Evolutionary conservation across 1,140 invertebrate species (phyloP), one percentile per base, ranked within the genome.

Genomic region (Aleiodes sp.): DNA sequence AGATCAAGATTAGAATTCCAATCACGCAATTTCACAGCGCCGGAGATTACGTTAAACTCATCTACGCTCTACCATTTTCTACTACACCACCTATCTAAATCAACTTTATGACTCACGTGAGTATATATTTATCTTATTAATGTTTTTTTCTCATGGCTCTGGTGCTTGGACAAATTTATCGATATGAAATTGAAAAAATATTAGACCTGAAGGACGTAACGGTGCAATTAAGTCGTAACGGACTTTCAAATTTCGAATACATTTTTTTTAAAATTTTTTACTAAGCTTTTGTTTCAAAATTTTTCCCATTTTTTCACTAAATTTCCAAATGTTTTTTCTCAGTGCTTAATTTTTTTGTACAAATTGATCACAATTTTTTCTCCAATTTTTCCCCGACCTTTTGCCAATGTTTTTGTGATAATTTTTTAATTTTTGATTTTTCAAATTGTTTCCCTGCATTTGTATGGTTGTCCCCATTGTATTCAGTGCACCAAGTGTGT

Each of bases 401-500:
- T n/a, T n/a, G n/a, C n/a, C n/a, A n/a, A n/a, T n/a, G n/a, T n/a
- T 35, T 35, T 35, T 35, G 4, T 35, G 31, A 4, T 6, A 35
- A 6, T 35, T 35, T 35, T 35, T 4, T 35, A 35, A 35, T 35
- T 35, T 35, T 35, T 4, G 4, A 35, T 6, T 35, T 35, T 35
- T 35, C 4, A 6, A 35, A 35, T 35, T 35, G 31, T 35, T 68
- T 68, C 35, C 33, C 33, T 41, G 3, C 12, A 19, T 6, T 14
- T 70, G 29, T 64, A 72, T 68, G 66, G 37, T 31, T 66, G 28
- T 59, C 64, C 73, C 68, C 75, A 76, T 71, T 74, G 77, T 69
- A 78, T 39, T n/a, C 4, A 46, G 16, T 46, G 16, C 71, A 73
- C 73, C 76, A 77, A 72, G 75, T 75, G 74, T 72, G 78, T 74